Conservation (phyloP, 1,140 invertebrate species). For the Brachionus calyciflorus region DNA sequence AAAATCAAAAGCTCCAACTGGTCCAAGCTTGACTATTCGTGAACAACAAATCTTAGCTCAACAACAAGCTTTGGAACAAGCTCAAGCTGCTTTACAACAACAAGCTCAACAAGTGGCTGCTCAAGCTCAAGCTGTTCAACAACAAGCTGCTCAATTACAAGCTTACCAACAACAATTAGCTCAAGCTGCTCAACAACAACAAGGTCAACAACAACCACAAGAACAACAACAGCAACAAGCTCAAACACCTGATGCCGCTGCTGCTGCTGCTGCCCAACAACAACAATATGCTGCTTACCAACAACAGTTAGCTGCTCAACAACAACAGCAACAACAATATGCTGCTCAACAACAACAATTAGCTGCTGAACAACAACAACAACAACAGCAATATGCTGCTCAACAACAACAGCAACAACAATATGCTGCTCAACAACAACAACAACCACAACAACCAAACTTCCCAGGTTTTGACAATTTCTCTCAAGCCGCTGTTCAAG, state of each 20-base stretch:
- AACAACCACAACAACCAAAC: not conserved
- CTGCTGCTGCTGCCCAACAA: not conserved
- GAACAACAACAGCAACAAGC: constrained; percentile 19
- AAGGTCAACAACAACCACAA: not conserved
- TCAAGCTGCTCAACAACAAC: not conserved
- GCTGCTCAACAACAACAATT: too few relatives aligned
- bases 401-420: too few relatives aligned
- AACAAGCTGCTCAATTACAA: constrained; percentile 30
- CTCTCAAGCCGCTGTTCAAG: constrained; percentile 5
- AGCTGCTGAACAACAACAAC: too few relatives aligned
- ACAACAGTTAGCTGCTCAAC: too few relatives aligned
- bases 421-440: not conserved
- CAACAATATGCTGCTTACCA: constrained; percentile 33
- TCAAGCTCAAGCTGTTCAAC: constrained; percentile 23
- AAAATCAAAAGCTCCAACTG: constrained; percentile 2
- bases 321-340: too few relatives aligned
- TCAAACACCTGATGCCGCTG: not conserved
- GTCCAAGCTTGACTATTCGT: constrained; percentile 5
- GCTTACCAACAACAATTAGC: too few relatives aligned
- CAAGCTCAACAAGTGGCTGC: constrained; percentile 26
- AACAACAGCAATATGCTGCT: too few relatives aligned
- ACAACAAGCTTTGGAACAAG: constrained; percentile 37
- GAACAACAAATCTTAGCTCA: constrained; percentile 22
- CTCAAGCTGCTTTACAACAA: constrained; percentile 12
- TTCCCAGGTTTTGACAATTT: constrained; percentile 28